These are phyloP conservation scores for Meghimatium bilineatum DNA, from an alignment of 2,888 invertebrate species.

Conservation along the genomic window DNA sequence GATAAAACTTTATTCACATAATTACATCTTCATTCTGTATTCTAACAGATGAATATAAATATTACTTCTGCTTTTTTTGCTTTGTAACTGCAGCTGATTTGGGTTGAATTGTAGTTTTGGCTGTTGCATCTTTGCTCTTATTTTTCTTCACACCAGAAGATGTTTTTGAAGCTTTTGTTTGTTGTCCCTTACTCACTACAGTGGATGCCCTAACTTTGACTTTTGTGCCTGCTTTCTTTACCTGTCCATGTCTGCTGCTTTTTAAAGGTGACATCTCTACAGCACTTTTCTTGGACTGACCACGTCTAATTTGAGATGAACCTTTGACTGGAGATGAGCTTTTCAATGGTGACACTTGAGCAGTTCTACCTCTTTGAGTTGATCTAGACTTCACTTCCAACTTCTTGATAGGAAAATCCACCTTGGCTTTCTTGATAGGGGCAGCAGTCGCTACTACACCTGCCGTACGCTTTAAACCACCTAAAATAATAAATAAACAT, in stretches of 20 bases:
- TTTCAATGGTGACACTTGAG: not conserved
- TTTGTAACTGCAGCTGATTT: not conserved
- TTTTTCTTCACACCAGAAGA: not conserved
- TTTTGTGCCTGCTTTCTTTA: not conserved
- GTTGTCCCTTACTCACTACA: not conserved
- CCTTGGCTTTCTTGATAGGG: constrained; percentile 15
- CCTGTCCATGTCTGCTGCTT: not conserved
- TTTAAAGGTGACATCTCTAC: not conserved
- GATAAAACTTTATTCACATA: constrained; percentile 5
- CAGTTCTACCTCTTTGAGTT: not conserved
- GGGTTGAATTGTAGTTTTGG: not conserved
- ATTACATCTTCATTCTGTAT: not conserved
- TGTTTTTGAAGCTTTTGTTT: not conserved
- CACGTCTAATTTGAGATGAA: not conserved
- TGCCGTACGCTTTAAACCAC: constrained; percentile 33
- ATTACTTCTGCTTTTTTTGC: constrained; percentile 2
- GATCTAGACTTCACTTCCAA: not conserved
- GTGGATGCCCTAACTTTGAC: not conserved
- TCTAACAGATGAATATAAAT: not conserved
- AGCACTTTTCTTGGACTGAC: not conserved
- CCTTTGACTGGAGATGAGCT: not conserved
- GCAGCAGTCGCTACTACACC: not conserved
- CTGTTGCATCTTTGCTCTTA: not conserved
- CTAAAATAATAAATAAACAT: constrained; percentile 11
- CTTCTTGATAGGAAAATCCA: not conserved